These are phyloP conservation scores for Caprella mutica DNA, from an alignment of 2,888 invertebrate species.

Conservation along the genomic window DNA sequence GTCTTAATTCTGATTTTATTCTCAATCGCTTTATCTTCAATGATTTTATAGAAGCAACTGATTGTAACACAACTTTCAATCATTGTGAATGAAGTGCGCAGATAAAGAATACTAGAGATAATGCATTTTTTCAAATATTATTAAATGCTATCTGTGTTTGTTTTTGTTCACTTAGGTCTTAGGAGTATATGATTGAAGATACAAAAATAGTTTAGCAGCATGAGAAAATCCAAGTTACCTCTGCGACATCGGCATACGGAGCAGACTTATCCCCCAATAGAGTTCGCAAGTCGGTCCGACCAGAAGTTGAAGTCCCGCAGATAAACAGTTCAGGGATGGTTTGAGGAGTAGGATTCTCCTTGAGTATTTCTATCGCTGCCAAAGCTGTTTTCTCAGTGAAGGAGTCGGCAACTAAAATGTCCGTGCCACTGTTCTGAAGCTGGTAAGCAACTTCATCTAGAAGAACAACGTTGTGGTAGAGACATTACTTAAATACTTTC, in stretches of 20 bases:
- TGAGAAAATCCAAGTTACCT: too few relatives aligned
- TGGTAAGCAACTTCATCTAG: conserved; percentile 23
- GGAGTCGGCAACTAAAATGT: conserved; percentile 14
- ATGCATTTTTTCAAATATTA: too few relatives aligned
- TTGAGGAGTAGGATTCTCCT: not conserved
- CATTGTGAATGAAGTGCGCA: too few relatives aligned
- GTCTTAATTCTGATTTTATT: too few relatives aligned
- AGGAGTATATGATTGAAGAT: too few relatives aligned
- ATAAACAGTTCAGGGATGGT: conserved; percentile 9
- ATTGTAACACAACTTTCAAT: too few relatives aligned
- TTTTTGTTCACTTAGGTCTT: too few relatives aligned
- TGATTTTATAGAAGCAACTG: too few relatives aligned
- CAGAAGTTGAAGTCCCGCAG: conserved; percentile 11
- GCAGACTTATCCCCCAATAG: conserved; percentile 11
- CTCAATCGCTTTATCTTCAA: too few relatives aligned
- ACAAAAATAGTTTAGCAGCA: too few relatives aligned
- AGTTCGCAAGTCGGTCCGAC: conserved; percentile 18
- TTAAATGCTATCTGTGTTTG: too few relatives aligned
- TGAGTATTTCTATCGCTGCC: conserved; percentile 12
- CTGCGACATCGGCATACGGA: conserved; percentile 11
- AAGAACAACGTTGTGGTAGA: not conserved
- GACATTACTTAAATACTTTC: not conserved
- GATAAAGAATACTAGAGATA: too few relatives aligned
- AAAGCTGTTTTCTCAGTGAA: conserved; percentile 16
- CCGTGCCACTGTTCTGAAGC: conserved; percentile 18